Base-by-base conservation (phyloP, 2,888 invertebrate genomes). In the Tuberolachnus salignus region DNA sequence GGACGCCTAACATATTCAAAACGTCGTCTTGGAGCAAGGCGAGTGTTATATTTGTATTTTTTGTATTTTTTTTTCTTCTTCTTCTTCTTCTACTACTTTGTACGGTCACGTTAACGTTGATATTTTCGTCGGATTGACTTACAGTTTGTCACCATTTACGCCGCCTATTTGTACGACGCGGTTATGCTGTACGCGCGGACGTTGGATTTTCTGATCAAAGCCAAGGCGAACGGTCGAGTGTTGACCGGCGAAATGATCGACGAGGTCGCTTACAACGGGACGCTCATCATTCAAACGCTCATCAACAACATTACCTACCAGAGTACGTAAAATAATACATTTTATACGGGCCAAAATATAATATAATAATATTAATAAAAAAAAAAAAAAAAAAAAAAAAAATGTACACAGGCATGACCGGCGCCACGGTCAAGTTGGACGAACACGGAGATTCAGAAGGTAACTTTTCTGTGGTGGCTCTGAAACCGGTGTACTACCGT, bases 381-480 rank as follows among this genome's bases (percentile, higher is more conserved):
- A n/a, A n/a, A n/a, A n/a, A n/a, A n/a, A n/a, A n/a, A n/a, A n/a
- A n/a, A n/a, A n/a, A n/a, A n/a, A n/a, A n/a, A n/a, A n/a, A n/a
- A n/a, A n/a, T n/a, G n/a, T n/a, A n/a, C n/a, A n/a, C n/a, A 97
- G 97, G 98, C 90, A 92, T 98, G 84, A 94, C 95, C 75, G 98
- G 98, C 21, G 93, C 96, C 85, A 92, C 92, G 81, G 95, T 98
- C 84, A 93, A 93, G 83, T 89, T 98, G 82, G 97, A 98, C 87
- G 89, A 91, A 83, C 91, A 93, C 83, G 98, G 97, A 3, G 97
- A 98, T 86, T 97, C 97, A 0, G 96, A 97, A 86, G 98, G 97
- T 11, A 98, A 98, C 86, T 98, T 96, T 87, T 96, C 98, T 0
- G 93, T 98, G 78, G 87, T 98, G 81, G 94, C 96, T 1, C 90